Evolutionary conservation across 92 coral and sea anemone species (phyloP), one percentile per base, ranked within the genome.

Genomic region (Galaxea fascicularis): DNA sequence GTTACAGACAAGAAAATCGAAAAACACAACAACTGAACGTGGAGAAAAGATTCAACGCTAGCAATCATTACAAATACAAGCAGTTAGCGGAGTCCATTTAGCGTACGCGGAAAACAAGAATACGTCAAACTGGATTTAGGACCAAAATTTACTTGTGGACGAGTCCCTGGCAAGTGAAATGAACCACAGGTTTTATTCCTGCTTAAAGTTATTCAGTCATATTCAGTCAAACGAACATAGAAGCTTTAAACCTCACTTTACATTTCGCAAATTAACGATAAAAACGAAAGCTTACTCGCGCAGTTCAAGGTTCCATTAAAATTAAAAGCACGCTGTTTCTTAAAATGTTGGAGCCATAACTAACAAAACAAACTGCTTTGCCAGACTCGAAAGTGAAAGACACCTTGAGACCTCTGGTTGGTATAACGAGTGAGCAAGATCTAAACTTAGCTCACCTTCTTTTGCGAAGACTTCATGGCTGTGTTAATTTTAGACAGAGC

Each of bases 391-490:
- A 65, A 28, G 28, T 4, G 21, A 65, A 65, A 65, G 8, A 16
- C 11, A 25, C 4, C 14, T 20, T 1, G 28, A 15, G n/a, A 65
- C 8, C n/a, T 27, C 15, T 13, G 28, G n/a, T 10, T 44, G 16
- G 70, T 3, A 27, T 8, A n/a, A 65, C 20, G 44, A 25, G 70
- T 7, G 10, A 62, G 31, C 29, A 16, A 57, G 22, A 5, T 16
- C 8, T 5, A 7, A 57, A 35, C 13, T 17, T 18, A 24, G 22
- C 35, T 65, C 51, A 28, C 84, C 75, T 67, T 79, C 75, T 16
- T 35, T 24, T 66, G 28, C 13, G 75, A 57, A 47, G 75, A 49
- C 31, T 65, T 79, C 84, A 79, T 79, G 52, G 9, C 84, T 71
- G 18, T 71, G 13, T 25, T 71, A 12, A 27, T 51, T 16, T 49